Conservation (phyloP, 1,140 invertebrate genomes). For the Ooceraea biroi region DNA sequence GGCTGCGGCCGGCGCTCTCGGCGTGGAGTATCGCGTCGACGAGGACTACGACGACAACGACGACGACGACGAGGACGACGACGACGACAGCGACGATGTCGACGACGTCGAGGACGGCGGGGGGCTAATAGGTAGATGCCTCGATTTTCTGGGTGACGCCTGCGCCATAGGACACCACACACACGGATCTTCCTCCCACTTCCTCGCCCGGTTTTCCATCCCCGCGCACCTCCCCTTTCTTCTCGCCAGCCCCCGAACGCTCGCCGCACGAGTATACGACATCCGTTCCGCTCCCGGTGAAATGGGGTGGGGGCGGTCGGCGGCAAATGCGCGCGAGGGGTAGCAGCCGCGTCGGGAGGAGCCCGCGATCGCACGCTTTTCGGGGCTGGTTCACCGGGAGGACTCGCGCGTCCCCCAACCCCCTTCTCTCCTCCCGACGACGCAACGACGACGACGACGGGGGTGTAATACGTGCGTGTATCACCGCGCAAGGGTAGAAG, state of each 20-base stretch:
- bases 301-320: background rate
- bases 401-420: background rate
- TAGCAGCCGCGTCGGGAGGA: slow-evolving; percentile 42
- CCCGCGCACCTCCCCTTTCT: background rate
- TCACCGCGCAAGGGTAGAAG: slow-evolving; percentile 59
- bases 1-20: slow-evolving; percentile 21
- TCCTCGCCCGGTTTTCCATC: background rate
- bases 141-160: slow-evolving; percentile 82
- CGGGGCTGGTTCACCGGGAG: slow-evolving; percentile 18
- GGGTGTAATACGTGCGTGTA: slow-evolving; percentile 6
- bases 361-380: slow-evolving; percentile 16
- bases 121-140: slow-evolving; percentile 15
- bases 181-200: slow-evolving; percentile 10
- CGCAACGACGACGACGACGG: background rate
- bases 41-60: slow-evolving; percentile 20
- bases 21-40: slow-evolving; percentile 21
- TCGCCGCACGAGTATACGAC: slow-evolving; percentile 7
- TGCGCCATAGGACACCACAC: slow-evolving; percentile 71
- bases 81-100: background rate
- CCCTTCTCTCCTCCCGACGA: background rate
- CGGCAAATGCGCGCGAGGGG: slow-evolving; percentile 77
- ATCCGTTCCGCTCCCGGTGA: slow-evolving; percentile 14
- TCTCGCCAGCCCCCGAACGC: slow-evolving; percentile 20
- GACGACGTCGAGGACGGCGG: slow-evolving; percentile 30
- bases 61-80: slow-evolving; percentile 33